Evolutionary conservation across 2,113 vertebrate species (phyloP).

Genomic region (Saguinus midas): DNA sequence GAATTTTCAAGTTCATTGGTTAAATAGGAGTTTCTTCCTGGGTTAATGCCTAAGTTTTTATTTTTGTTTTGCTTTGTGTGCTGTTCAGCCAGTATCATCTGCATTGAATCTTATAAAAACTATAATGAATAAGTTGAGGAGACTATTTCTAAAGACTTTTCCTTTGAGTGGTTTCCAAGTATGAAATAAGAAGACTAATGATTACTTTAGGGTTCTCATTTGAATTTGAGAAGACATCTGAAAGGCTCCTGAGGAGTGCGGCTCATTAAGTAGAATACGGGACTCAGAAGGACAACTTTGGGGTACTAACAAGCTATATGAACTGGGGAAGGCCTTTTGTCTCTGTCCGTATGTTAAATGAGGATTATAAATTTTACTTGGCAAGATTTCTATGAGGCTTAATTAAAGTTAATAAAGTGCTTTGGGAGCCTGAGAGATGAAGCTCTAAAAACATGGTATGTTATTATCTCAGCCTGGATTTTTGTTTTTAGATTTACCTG

Average conservation of each 20-base stretch:
- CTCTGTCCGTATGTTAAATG: slow-evolving; percentile 40
- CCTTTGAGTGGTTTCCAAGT: slow-evolving; percentile 49
- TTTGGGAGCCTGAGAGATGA: slow-evolving; percentile 14
- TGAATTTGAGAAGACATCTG: slow-evolving; percentile 39
- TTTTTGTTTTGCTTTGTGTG: slow-evolving; percentile 41
- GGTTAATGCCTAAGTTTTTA: slow-evolving; percentile 52
- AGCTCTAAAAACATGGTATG: slow-evolving; percentile 15
- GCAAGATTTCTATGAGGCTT: slow-evolving; percentile 30
- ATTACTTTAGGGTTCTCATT: background rate
- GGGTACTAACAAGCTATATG: background rate
- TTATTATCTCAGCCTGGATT: slow-evolving; percentile 34
- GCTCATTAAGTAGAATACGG: background rate
- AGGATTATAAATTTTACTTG: slow-evolving; percentile 10
- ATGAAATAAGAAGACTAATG: background rate
- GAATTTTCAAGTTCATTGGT: background rate
- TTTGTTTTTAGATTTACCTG: background rate
- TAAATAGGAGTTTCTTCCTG: slow-evolving; percentile 65
- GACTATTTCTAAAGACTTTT: slow-evolving; percentile 70
- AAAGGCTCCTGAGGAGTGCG: background rate
- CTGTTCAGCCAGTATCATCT: background rate
- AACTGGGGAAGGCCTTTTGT: background rate
- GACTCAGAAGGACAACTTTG: background rate
- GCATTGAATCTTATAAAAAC: slow-evolving; percentile 49
- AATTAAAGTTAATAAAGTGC: slow-evolving; percentile 61
- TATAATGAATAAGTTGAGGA: slow-evolving; percentile 30